Evolutionary conservation across 2,888 invertebrate species (phyloP).

Genomic region (Rhagium mordax): DNA sequence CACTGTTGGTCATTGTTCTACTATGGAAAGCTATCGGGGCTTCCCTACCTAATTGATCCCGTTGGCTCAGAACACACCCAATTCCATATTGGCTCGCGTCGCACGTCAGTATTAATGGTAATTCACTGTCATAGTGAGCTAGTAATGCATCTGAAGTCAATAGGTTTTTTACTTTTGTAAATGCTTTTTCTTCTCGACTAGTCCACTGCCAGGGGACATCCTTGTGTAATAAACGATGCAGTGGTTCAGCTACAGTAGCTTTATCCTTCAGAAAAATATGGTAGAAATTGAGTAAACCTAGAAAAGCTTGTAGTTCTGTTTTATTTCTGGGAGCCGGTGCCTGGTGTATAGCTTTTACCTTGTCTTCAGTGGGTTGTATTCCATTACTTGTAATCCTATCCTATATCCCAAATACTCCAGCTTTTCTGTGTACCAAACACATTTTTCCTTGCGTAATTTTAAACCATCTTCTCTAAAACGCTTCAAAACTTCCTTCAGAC

Average conservation of each 20-base stretch:
- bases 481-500: too few species aligned
- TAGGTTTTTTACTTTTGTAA: background rate
- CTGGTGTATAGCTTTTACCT: too few species aligned
- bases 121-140: background rate
- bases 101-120: background rate
- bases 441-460: too few species aligned
- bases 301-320: too few species aligned
- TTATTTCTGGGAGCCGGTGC: too few species aligned
- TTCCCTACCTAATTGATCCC: too few species aligned
- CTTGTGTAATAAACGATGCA: conserved; percentile 11
- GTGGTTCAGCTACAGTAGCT: background rate
- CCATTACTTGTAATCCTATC: conserved; percentile 13
- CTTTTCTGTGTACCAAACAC: too few species aligned
- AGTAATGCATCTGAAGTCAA: conserved; percentile 2
- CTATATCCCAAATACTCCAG: conserved; percentile 25
- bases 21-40: too few species aligned
- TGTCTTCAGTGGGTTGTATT: conserved; percentile 9
- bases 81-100: background rate
- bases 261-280: conserved; percentile 11
- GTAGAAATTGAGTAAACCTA: conserved; percentile 22
- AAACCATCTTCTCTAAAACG: too few species aligned
- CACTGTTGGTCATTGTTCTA: too few species aligned
- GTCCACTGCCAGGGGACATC: background rate
- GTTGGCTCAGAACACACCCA: conserved; percentile 8
- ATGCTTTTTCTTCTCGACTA: background rate